Percentiles rank a stretch among this genome's conserved stretches.
These are phyloP conservation scores for Hypselothyrea guttata DNA, from an alignment of 2,888 invertebrate species.

Conservation along the genomic window DNA sequence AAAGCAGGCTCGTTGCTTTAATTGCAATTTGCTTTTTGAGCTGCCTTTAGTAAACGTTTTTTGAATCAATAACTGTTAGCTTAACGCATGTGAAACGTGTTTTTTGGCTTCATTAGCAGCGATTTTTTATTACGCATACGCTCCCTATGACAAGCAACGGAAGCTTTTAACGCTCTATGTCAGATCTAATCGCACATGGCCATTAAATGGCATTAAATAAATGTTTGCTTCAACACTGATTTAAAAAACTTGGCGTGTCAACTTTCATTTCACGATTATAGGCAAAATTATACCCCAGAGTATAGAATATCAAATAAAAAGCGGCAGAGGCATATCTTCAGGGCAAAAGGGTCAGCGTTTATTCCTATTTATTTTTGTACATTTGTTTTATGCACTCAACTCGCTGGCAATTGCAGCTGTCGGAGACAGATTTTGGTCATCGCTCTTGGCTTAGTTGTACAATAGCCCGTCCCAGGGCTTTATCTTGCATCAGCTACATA, in stretches of 20 bases:
- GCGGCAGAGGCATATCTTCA: constrained; percentile 7
- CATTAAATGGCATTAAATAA: constrained; percentile 38
- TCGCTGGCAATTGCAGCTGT: constrained; percentile 48
- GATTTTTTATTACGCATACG: constrained; percentile 64
- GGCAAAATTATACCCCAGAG: constrained; percentile 9
- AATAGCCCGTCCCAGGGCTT: constrained; percentile 34
- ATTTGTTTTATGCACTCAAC: constrained; percentile 11
- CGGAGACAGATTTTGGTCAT: constrained; percentile 53
- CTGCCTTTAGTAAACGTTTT: constrained; percentile 18
- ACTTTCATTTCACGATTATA: constrained; percentile 15
- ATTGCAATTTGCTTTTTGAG: constrained; percentile 2
- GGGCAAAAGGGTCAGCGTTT: constrained; percentile 29
- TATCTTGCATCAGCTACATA: constrained; percentile 26
- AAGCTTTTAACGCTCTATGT: constrained; percentile 39
- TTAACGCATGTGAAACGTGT: constrained; percentile 25
- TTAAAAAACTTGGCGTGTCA: constrained; percentile 14
- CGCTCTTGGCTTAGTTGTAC: constrained; percentile 37
- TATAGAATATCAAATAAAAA: constrained; percentile 1
- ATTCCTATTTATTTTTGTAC: constrained; percentile 11
- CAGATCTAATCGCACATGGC: constrained; percentile 30
- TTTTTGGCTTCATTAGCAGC: constrained; percentile 34
- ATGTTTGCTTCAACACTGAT: not conserved
- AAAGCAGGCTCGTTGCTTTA: not conserved
- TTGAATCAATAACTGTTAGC: constrained; percentile 56
- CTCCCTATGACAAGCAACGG: constrained; percentile 42